A percentile compares a stretch with the other conserved stretches of the same genome.
These are phyloP conservation scores for Microplitis demolitor DNA, from an alignment of 1,140 invertebrate species.

Conservation along the genomic window DNA sequence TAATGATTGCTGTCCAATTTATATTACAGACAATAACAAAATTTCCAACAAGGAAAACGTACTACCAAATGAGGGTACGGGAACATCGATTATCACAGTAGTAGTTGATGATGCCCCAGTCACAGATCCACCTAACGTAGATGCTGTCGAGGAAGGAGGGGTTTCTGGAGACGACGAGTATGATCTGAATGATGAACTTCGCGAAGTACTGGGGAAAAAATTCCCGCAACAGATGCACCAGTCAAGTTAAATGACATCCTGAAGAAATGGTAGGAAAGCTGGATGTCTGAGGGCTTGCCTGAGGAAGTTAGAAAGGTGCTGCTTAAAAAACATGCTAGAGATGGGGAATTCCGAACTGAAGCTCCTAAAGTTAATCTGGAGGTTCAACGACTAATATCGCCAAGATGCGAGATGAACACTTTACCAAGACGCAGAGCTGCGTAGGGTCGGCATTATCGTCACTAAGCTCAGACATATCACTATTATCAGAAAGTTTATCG, in stretches of 20 bases:
- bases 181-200: background rate
- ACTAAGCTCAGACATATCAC: background rate
- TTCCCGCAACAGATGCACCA: background rate
- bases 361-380: slow-evolving; percentile 25
- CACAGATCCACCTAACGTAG: background rate
- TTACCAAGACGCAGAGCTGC: slow-evolving; percentile 18
- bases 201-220: background rate
- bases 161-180: background rate
- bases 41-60: background rate
- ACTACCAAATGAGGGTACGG: background rate
- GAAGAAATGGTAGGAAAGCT: background rate
- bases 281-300: slow-evolving; percentile 9
- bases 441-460: slow-evolving; percentile 19
- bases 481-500: background rate
- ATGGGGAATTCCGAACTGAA: slow-evolving; percentile 15
- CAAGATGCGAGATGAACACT: slow-evolving; percentile 20
- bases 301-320: slow-evolving; percentile 13
- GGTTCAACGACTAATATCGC: slow-evolving; percentile 14
- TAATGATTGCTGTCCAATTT: background rate
- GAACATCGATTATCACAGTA: too few relatives aligned
- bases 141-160: background rate
- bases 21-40: background rate
- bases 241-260: background rate
- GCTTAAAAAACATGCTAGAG: slow-evolving; percentile 14
- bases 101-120: background rate